A percentile compares a stretch with the other conserved stretches of the same genome.
phyloP scores from a whole-genome alignment of 2,113 vertebrate genomes.

The Nannobrachium achirus region DNA sequence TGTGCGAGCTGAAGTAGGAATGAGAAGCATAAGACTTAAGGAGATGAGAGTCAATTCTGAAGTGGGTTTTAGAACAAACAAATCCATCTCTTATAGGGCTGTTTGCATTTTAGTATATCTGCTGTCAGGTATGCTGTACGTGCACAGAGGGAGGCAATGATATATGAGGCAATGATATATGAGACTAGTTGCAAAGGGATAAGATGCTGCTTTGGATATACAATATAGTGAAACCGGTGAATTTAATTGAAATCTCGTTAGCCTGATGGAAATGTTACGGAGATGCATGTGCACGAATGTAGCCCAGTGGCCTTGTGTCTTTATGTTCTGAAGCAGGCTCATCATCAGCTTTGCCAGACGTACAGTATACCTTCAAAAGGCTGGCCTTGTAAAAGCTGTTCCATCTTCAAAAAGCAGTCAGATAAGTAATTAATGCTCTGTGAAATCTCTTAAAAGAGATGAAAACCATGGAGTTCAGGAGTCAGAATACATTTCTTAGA shows the following conservation, averaged over 20 bases:
- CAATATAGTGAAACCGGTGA: constrained; percentile 13
- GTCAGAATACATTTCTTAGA: constrained; percentile 31
- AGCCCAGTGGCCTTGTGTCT: constrained; percentile 32
- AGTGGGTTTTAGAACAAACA: constrained; percentile 54
- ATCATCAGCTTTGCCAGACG: constrained; percentile 15
- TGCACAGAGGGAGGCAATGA: not conserved
- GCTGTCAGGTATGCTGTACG: constrained; percentile 6
- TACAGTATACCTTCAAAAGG: constrained; percentile 17
- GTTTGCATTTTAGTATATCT: constrained; percentile 18
- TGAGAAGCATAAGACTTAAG: not conserved
- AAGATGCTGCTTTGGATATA: constrained; percentile 18
- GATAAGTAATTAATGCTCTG: constrained; percentile 21
- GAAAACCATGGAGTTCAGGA: constrained; percentile 24
- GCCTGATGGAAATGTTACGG: constrained; percentile 41
- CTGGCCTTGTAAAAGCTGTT: constrained; percentile 4
- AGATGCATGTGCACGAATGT: constrained; percentile 29
- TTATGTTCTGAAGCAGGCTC: constrained; percentile 33
- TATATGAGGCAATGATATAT: constrained; percentile 1
- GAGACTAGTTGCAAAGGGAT: not conserved
- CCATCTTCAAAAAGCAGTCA: constrained; percentile 9
- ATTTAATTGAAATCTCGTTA: constrained; percentile 29
- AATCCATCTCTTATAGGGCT: constrained; percentile 27
- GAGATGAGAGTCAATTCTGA: constrained; percentile 32
- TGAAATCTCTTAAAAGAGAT: not conserved
- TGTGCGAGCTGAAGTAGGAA: constrained; percentile 4